Conservation (phyloP, 2,797 vertebrate species). For the Eutrigla gurnardus region DNA sequence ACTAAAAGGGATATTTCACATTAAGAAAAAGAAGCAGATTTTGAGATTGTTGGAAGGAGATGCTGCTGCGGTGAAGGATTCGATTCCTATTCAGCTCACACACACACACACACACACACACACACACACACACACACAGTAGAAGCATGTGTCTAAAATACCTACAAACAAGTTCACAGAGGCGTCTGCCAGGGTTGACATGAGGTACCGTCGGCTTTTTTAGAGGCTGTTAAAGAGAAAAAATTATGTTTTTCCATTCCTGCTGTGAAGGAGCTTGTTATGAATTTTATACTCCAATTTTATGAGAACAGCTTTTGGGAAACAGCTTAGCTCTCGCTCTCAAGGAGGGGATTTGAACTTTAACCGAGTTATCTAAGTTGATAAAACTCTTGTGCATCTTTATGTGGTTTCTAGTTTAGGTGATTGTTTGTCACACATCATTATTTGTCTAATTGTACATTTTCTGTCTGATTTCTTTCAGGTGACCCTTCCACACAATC, state of each 20-base stretch:
- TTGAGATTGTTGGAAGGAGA: slow-evolving; percentile 15
- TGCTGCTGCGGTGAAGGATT: not conserved
- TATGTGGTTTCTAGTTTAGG: slow-evolving; percentile 10
- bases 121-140: not conserved
- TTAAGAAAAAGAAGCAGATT: not conserved
- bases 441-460: slow-evolving; percentile 48
- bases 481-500: slow-evolving; percentile 79
- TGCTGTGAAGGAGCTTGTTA: slow-evolving; percentile 71
- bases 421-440: slow-evolving; percentile 1
- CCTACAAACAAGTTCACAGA: slow-evolving; percentile 16
- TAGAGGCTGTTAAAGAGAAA: slow-evolving; percentile 53
- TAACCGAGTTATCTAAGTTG: not conserved
- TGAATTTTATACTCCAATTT: slow-evolving; percentile 64
- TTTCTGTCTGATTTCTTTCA: slow-evolving; percentile 73
- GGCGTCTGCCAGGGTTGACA: slow-evolving; percentile 55
- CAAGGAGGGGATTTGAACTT: slow-evolving; percentile 29
- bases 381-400: slow-evolving; percentile 5
- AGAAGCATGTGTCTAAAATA: slow-evolving; percentile 24
- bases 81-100: not conserved
- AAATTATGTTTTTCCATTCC: slow-evolving; percentile 64
- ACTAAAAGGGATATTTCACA: not conserved
- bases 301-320: slow-evolving; percentile 59
- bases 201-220: slow-evolving; percentile 41
- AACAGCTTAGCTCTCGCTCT: slow-evolving; percentile 41
- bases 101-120: not conserved